Percentiles rank a stretch among this genome's conserved stretches.
Conservation (phyloP, 2,797 vertebrate species). For the Anguilla obscura region DNA sequence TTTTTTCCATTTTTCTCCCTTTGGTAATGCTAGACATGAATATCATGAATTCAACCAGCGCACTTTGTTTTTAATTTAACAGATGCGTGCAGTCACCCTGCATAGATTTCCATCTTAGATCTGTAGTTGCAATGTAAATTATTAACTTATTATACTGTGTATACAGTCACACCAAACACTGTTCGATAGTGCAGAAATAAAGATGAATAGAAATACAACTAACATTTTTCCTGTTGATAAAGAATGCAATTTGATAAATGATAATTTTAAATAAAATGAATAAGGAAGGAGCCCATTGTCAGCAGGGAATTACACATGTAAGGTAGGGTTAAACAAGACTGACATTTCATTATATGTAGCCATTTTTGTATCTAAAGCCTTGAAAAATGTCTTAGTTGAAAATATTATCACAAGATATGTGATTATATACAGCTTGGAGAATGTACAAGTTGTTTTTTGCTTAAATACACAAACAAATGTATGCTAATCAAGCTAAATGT, state of each 20-base stretch:
- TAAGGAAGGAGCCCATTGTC: too few relatives aligned
- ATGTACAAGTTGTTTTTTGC: not conserved
- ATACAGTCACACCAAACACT: slow-evolving; percentile 5
- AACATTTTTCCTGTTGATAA: not conserved
- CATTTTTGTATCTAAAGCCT: too few relatives aligned
- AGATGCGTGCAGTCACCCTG: slow-evolving; percentile 39
- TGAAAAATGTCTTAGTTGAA: too few relatives aligned
- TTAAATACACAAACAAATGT: not conserved
- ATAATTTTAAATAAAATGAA: too few relatives aligned
- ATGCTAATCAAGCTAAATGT: not conserved
- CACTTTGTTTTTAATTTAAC: slow-evolving; percentile 35
- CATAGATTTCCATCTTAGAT: slow-evolving; percentile 30
- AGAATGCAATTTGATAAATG: not conserved
- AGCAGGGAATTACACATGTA: too few relatives aligned
- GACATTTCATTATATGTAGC: too few relatives aligned
- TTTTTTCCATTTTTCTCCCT: slow-evolving; percentile 19
- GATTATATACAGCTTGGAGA: not conserved
- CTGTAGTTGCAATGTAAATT: slow-evolving; percentile 25
- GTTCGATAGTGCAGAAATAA: not conserved
- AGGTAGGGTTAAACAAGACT: too few relatives aligned
- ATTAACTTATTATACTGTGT: slow-evolving; percentile 20
- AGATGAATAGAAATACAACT: too few relatives aligned
- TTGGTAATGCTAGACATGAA: slow-evolving; percentile 37
- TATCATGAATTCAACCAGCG: slow-evolving; percentile 34
- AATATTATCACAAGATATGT: not conserved